Evolutionary conservation across 2,797 vertebrate genomes (phyloP), one percentile per base, ranked within the genome.

Genomic region (Brachymystax lenok): DNA sequence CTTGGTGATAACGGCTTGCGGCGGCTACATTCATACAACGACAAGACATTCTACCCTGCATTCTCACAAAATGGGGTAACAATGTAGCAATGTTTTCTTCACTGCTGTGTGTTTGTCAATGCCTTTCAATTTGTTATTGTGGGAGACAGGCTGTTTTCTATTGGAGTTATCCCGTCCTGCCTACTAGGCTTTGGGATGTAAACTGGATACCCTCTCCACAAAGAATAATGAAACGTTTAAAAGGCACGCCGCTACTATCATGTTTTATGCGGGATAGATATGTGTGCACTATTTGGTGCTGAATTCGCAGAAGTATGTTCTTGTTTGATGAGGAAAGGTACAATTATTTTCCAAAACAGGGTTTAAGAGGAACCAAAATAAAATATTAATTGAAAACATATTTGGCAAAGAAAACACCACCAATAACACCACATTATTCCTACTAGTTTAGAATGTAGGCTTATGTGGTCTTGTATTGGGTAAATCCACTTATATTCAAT

Each of bases 51-150:
- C 28, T 63, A 54, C 50, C 52, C 54, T 10, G 51, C 64, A 27
- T 64, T 69, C 59, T 78, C 78, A 71, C 77, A 28, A 78, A 86
- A 75, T 77, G 33, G 73, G 75, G 71, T 16, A 79, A 87, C 79
- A 71, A 75, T 46, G 74, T 71, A 30, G 76, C 85, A 73, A 66
- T 85, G 87, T 91, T 90, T 78, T 86, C 84, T 85, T 84, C 78
- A 19, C 61, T 77, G 27, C 71, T 79, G 75, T 79, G 73, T 68
- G 35, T 67, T 63, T 68, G 24, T 73, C 76, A 68, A 56, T 56
- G 77, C 30, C 5, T 40, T n/a, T n/a, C 12, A n/a, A 8, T 74
- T 35, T 74, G 54, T 40, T 46, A n/a, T 71, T 71, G 33, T 13
- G 30, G 28, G 28, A 21, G 4, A 16, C 54, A 13, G 27, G 6